Evolutionary conservation across 2,797 vertebrate species (phyloP).

Genomic region (Delichon dasypus): DNA sequence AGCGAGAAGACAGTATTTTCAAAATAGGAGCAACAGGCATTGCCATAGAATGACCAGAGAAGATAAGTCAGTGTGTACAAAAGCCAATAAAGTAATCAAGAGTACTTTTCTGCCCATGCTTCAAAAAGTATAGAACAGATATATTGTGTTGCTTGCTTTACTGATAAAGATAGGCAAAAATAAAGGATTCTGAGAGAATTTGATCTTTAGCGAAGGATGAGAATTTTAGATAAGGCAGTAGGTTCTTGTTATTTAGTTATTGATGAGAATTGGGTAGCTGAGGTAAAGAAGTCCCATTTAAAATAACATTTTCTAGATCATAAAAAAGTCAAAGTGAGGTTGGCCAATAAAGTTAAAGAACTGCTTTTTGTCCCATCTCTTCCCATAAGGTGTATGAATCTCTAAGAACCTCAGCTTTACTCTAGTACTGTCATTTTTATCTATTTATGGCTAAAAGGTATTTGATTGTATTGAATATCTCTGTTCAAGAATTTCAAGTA

Average conservation of each 20-base stretch:
- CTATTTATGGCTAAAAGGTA: neutral
- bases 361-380: neutral
- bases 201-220: neutral
- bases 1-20: neutral
- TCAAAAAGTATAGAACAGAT: neutral
- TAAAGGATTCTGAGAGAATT: neutral
- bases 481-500: neutral
- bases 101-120: neutral
- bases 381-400: neutral
- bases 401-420: neutral
- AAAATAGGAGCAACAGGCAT: neutral
- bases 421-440: neutral
- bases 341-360: neutral
- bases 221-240: neutral
- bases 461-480: neutral
- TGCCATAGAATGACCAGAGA: neutral
- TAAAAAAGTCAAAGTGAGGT: neutral
- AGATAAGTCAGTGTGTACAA: neutral
- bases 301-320: neutral
- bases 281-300: neutral
- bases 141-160: neutral
- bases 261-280: neutral
- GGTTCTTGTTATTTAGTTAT: neutral
- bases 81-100: neutral
- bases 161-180: neutral